Base-by-base conservation (phyloP, 2,888 invertebrate species). In the Euspilapteryx auroguttella region DNA sequence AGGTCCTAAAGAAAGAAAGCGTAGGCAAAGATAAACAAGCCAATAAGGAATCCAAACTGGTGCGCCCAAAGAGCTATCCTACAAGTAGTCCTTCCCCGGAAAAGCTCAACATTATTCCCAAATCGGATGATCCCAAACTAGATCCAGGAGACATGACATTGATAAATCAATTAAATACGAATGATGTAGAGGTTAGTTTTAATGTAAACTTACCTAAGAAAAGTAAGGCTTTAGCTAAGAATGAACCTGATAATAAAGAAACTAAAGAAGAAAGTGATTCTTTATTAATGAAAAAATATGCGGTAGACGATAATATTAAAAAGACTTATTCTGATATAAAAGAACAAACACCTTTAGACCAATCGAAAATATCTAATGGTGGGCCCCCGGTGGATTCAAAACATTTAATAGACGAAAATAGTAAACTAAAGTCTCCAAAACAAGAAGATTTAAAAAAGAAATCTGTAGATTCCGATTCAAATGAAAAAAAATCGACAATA, bases 61-160 rank as follows among this genome's bases (percentile, higher is more conserved):
- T 76, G 32, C 63, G 82, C 14, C 82, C 82, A 11, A 81, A 80
- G 42, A 82, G 82, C 48, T 82, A 82, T 45, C 82, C 82, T n/a
- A 64, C 64, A 4, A 58, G 61, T 38, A 66, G 57, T 39, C 61
- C 65, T 12, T 64, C 65, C 5, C 69, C 69, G 13, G 73, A 75
- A 42, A 75, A 73, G 46, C 46, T 56, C 12, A 62, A 55, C 36
- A 32, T 56, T 15, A 52, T 37, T 36, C 57, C 59, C 25, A 56
- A 55, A 37, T 57, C 49, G 35, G 56, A 63, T 25, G 57, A 62
- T 28, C 21, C 33, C 25, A 48, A 49, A 37, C 44, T 35, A 9
- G 42, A 45, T 1, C 39, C 43, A 12, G 47, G 50, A 12, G 41
- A 52, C n/a, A 43, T 41, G 7, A 34, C 32, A 21, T 34, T 35